phyloP scores from a whole-genome alignment of 1,140 invertebrate species.

The Papilio xuthus region DNA sequence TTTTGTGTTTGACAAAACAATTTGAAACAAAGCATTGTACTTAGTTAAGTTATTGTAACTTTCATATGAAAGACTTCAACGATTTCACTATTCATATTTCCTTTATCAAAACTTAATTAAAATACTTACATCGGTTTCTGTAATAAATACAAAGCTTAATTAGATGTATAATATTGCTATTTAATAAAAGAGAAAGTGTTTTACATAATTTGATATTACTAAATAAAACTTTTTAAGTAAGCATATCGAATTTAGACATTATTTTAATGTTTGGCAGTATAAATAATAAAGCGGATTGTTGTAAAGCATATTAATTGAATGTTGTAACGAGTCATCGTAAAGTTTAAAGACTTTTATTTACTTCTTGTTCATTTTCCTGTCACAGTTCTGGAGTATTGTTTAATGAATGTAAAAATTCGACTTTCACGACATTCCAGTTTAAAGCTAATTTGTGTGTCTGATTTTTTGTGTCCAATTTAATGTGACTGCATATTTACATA shows the following conservation, averaged over 20 bases:
- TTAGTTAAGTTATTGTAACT: too few species aligned
- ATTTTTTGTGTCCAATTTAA: not conserved
- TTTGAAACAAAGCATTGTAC: not conserved
- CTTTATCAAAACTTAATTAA: not conserved
- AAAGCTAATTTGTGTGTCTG: not conserved
- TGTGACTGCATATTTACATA: not conserved
- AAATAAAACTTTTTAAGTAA: not conserved
- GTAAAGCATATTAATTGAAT: not conserved
- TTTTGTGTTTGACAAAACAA: not conserved
- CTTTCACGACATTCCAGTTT: conserved; percentile 17
- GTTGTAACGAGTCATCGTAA: not conserved
- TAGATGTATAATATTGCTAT: not conserved
- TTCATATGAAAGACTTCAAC: conserved; percentile 8
- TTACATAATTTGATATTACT: not conserved
- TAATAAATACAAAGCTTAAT: not conserved
- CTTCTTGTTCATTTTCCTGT: not conserved
- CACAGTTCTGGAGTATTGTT: conserved; percentile 6
- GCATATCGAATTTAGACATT: not conserved
- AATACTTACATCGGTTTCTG: not conserved
- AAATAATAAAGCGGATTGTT: not conserved
- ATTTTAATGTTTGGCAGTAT: not conserved
- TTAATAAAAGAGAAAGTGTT: conserved; percentile 5
- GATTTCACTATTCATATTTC: not conserved
- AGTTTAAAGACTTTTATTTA: not conserved
- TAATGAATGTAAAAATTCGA: conserved; percentile 5